These are phyloP conservation scores for Barypeithes pellucidus DNA, from an alignment of 2,888 invertebrate species.

Conservation along the genomic window DNA sequence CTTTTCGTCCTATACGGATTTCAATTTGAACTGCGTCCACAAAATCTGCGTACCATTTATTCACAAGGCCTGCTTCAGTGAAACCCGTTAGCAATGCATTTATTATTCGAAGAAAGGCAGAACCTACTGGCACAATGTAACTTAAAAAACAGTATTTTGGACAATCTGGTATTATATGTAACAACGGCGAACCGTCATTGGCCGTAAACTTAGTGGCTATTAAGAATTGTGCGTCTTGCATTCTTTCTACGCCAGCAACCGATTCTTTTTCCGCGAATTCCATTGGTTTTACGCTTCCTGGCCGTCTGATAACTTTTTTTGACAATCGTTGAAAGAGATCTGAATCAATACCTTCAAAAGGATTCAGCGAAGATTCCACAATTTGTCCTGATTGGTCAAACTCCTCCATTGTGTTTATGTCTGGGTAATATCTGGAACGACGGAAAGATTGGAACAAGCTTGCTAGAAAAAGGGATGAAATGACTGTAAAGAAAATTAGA, in stretches of 20 bases:
- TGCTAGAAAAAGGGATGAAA: conserved; percentile 65
- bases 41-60: conserved; percentile 66
- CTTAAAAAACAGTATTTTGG: conserved; percentile 68
- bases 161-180: conserved; percentile 71
- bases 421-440: conserved; percentile 68
- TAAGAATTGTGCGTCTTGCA: conserved; percentile 58
- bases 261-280: neutral
- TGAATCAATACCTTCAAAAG: conserved; percentile 56
- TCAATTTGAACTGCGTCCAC: neutral
- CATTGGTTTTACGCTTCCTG: neutral
- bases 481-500: conserved; percentile 60
- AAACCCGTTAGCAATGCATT: conserved; percentile 64
- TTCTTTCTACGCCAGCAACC: conserved; percentile 8
- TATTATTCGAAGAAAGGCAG: conserved; percentile 67
- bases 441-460: conserved; percentile 68
- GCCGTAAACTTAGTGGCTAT: conserved; percentile 61
- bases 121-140: conserved; percentile 69
- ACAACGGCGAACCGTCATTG: conserved; percentile 63
- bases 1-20: conserved; percentile 3
- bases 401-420: conserved; percentile 69
- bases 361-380: conserved; percentile 63
- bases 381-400: conserved; percentile 67
- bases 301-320: conserved; percentile 9
- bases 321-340: conserved; percentile 48
- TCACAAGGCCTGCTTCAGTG: conserved; percentile 66